These are phyloP conservation scores for Boloria selene DNA, from an alignment of 2,888 invertebrate genomes.

Conservation along the genomic window DNA sequence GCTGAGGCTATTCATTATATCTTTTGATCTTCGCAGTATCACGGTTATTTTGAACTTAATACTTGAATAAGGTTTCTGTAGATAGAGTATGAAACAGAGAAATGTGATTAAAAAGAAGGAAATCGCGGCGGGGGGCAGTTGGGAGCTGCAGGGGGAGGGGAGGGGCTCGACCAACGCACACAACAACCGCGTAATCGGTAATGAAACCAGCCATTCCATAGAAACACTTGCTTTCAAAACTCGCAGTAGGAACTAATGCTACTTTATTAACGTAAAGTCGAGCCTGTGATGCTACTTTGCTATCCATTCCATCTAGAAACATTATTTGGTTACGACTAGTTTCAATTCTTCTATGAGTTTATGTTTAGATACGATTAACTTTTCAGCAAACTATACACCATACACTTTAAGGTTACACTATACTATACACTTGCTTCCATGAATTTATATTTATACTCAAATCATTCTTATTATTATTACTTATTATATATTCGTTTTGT, in stretches of 20 bases:
- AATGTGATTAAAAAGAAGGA: slow-evolving; percentile 8
- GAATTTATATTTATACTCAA: too few species aligned
- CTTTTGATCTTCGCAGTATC: too few species aligned
- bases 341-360: too few species aligned
- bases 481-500: too few species aligned
- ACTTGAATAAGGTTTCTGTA: neutral
- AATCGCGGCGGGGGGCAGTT: neutral
- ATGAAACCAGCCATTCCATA: slow-evolving; percentile 17
- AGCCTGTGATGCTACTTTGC: neutral
- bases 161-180: neutral
- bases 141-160: neutral
- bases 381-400: too few species aligned
- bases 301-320: neutral
- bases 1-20: too few species aligned
- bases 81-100: slow-evolving; percentile 18
- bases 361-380: too few species aligned
- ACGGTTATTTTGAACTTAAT: too few species aligned
- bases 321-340: neutral
- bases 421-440: too few species aligned
- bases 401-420: too few species aligned
- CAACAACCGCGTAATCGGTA: slow-evolving; percentile 25
- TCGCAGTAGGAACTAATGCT: neutral
- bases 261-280: slow-evolving; percentile 5
- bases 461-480: too few species aligned
- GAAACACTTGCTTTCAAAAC: slow-evolving; percentile 17